Percentiles rank a stretch among this genome's conserved stretches.
These are phyloP conservation scores for Probosciger aterrimus DNA, from an alignment of 2,113 vertebrate genomes.

Conservation along the genomic window DNA sequence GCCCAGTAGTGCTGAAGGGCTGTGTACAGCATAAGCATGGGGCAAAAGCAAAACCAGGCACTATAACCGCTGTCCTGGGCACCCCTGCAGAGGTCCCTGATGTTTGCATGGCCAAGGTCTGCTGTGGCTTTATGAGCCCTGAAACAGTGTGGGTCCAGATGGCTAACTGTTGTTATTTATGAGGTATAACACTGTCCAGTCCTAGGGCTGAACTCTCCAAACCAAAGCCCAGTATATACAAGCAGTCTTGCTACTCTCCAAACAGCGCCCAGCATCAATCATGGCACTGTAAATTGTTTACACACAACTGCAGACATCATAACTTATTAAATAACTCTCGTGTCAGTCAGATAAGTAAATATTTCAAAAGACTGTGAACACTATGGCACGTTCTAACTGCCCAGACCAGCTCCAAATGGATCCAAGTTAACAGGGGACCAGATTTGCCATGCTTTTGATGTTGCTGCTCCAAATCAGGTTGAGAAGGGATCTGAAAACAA, in stretches of 20 bases:
- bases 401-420: not conserved
- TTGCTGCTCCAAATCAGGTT: not conserved
- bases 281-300: conserved; percentile 46
- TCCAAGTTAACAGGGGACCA: not conserved
- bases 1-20: not conserved
- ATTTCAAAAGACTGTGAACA: conserved; percentile 7
- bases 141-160: not conserved
- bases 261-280: conserved; percentile 10
- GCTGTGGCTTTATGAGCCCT: not conserved
- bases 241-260: not conserved
- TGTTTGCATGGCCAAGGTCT: not conserved
- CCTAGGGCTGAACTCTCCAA: not conserved
- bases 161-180: conserved; percentile 39
- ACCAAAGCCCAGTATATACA: not conserved
- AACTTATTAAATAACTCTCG: conserved; percentile 38
- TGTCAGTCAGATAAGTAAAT: conserved; percentile 52
- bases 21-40: not conserved
- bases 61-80: not conserved
- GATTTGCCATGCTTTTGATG: conserved; percentile 6
- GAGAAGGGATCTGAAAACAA: conserved; percentile 14
- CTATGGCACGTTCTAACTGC: not conserved
- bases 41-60: not conserved
- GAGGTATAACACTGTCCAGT: not conserved
- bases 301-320: conserved; percentile 26
- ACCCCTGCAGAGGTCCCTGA: not conserved